Percentiles rank a stretch among this genome's conserved stretches.
These are phyloP conservation scores for Odontamblyopus lacepedii DNA, from an alignment of 2,797 vertebrate genomes.

Conservation along the genomic window DNA sequence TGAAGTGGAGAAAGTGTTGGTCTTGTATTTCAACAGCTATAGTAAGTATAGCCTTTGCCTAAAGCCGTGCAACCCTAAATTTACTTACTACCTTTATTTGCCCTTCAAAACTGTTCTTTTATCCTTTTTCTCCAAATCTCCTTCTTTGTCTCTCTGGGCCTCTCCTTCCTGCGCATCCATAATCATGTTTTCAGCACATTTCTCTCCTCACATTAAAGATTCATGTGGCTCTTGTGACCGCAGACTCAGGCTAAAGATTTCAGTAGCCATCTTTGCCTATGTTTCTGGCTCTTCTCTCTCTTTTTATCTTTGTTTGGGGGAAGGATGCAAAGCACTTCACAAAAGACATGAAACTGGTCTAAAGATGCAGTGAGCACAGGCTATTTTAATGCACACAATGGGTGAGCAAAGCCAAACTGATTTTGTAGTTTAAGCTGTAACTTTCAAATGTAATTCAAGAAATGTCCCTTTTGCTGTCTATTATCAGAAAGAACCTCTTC, in stretches of 20 bases:
- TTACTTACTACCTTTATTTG: constrained; percentile 26
- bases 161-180: constrained; percentile 50
- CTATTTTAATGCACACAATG: not conserved
- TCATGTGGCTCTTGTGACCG: constrained; percentile 62
- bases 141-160: constrained; percentile 30
- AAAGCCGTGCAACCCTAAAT: constrained; percentile 19
- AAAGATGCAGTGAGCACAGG: not conserved
- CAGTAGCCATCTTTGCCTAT: constrained; percentile 41
- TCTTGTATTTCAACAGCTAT: constrained; percentile 5
- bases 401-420: constrained; percentile 35
- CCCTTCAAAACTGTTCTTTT: constrained; percentile 53
- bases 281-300: constrained; percentile 31
- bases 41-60: constrained; percentile 17
- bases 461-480: no score
- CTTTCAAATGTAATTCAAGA: no score
- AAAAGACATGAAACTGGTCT: constrained; percentile 38
- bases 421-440: constrained; percentile 45
- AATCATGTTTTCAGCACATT: constrained; percentile 74
- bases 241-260: constrained; percentile 52
- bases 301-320: constrained; percentile 31
- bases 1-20: constrained; percentile 12
- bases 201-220: constrained; percentile 71
- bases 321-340: constrained; percentile 11
- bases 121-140: constrained; percentile 17
- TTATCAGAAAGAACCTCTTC: no score